Percentiles rank a stretch among this genome's conserved stretches.
Conservation (phyloP, 2,113 vertebrate genomes). For the Pluvianellus socialis region DNA sequence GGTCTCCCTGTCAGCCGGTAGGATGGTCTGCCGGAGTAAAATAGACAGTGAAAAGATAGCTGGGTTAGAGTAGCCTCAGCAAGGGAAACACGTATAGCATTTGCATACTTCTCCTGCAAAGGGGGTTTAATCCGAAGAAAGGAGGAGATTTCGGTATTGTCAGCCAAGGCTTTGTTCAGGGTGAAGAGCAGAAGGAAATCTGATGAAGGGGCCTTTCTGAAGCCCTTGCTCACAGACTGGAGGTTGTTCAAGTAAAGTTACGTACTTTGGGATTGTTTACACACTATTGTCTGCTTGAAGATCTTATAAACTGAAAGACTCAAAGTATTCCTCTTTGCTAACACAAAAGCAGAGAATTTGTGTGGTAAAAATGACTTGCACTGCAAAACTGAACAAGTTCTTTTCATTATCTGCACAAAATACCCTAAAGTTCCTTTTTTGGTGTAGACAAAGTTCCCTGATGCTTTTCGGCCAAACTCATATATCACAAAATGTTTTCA, state of each 20-base stretch:
- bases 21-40: constrained; percentile 68
- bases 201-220: constrained; percentile 76
- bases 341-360: constrained; percentile 57
- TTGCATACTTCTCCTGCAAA: constrained; percentile 79
- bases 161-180: constrained; percentile 76
- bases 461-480: background rate
- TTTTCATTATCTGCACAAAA: constrained; percentile 64
- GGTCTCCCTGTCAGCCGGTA: constrained; percentile 62
- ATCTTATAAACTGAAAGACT: constrained; percentile 61
- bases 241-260: constrained; percentile 72
- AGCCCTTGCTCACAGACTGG: constrained; percentile 66
- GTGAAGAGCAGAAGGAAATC: constrained; percentile 76
- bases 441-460: constrained; percentile 15
- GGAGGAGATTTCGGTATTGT: constrained; percentile 77
- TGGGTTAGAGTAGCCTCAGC: constrained; percentile 57
- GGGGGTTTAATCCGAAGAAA: constrained; percentile 76
- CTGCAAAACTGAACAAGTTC: constrained; percentile 53
- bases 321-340: constrained; percentile 50
- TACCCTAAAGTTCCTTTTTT: constrained; percentile 39
- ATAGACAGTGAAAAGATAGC: constrained; percentile 76
- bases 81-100: constrained; percentile 58
- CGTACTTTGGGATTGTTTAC: constrained; percentile 72
- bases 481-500: constrained; percentile 40
- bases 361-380: constrained; percentile 54
- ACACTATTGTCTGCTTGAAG: constrained; percentile 71